Conservation (phyloP, 1,140 invertebrate genomes). For the Platyscapa corneri region DNA sequence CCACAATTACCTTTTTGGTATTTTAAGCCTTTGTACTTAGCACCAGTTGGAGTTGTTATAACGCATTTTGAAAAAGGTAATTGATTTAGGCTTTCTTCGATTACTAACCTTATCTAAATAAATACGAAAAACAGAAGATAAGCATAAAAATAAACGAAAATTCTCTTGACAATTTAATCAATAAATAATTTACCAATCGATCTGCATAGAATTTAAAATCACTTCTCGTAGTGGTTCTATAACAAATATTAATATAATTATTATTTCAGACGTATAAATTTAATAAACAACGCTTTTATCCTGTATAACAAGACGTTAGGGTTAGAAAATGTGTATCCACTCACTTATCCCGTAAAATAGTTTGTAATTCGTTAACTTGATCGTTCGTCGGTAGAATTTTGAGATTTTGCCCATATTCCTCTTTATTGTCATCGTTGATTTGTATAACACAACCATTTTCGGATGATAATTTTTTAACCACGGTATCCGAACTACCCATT, state of each 20-base stretch:
- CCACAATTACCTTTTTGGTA: conserved; percentile 98
- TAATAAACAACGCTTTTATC: neutral
- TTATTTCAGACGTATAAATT: neutral
- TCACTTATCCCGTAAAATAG: conserved; percentile 95
- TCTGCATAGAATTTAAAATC: conserved; percentile 99
- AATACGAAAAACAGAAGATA: neutral
- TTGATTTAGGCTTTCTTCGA: conserved; percentile 98
- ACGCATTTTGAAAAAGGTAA: conserved; percentile 92
- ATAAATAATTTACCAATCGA: conserved; percentile 79
- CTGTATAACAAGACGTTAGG: neutral
- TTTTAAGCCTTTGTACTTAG: conserved; percentile 91
- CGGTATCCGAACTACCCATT: conserved; percentile 69
- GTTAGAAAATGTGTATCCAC: conserved; percentile 34
- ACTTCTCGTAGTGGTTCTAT: conserved; percentile 91
- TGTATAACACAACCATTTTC: conserved; percentile 54
- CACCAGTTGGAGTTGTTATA: conserved; percentile 94
- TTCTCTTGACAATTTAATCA: neutral
- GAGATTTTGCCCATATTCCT: conserved; percentile 86
- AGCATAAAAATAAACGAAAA: neutral
- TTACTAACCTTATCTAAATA: conserved; percentile 81
- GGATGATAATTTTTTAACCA: conserved; percentile 59
- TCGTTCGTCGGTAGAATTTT: conserved; percentile 88
- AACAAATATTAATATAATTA: conserved; percentile 61
- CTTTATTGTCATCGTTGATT: conserved; percentile 62
- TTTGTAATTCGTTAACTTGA: conserved; percentile 94